Base-by-base conservation (phyloP, 2,797 vertebrate genomes). In the Danio kyathit region DNA sequence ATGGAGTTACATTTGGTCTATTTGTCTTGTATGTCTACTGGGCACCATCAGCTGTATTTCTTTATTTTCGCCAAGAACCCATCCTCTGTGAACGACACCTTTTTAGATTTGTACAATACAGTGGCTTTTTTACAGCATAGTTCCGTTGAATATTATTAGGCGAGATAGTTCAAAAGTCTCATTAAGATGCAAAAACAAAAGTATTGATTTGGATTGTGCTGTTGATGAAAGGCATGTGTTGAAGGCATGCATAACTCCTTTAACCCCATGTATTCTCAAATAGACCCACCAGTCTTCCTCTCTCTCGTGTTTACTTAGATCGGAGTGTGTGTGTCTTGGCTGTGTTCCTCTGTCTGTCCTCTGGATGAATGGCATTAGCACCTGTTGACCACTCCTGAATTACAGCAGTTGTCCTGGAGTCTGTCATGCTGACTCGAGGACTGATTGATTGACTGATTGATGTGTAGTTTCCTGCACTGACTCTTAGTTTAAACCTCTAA, bases 401-500 rank as follows among this genome's bases (percentile, higher is more conserved):
- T 79, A 49, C 63, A 82, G 48, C 13, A 21, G 17, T 48, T 40
- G 87, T 87, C 89, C 82, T 79, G 84, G 87, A 88, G 86, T 88
- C 83, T 84, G 79, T 84, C 85, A 67, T 85, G 41, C 49, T 87
- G 76, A 54, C 83, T 91, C 88, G 61, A 88, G 69, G 86, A 87
- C 74, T 6, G 75, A 80, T 19, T 56, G 51, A 71, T 56, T 43
- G 21, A 88, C 71, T 81, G 85, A 86, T 80, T 87, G 85, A 74
- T 89, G 83, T 90, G 83, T 89, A 74, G 54, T 70, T 77, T 49
- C 73, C 86, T 83, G 83, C 83, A 87, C 86, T 88, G 74, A 86
- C 48, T 76, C 84, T 87, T 86, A 81, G 79, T 89, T 75, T 60
- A 83, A 85, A 81, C 78, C 60, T 79, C 83, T 73, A 14, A 75